Evolutionary conservation across 2,797 vertebrate genomes (phyloP).

Genomic region (Scleropages formosus): DNA sequence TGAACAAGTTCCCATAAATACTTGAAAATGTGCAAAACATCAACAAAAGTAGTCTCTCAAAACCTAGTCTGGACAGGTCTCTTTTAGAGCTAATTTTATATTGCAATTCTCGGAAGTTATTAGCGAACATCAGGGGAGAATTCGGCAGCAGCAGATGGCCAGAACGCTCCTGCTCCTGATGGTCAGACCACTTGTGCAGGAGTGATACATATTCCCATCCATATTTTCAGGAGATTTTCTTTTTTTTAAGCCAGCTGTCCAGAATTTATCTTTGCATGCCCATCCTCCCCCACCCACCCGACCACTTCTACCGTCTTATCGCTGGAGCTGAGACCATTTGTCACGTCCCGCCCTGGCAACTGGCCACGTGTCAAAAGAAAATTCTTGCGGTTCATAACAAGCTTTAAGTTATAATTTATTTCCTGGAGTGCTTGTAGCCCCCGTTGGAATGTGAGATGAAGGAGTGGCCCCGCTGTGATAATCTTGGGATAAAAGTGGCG

Average conservation of each 20-base stretch:
- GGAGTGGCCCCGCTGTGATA: conserved; percentile 37
- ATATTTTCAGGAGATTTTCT: conserved; percentile 57
- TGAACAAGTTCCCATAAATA: too few species aligned
- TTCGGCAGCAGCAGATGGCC: conserved; percentile 59
- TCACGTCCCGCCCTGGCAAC: conserved; percentile 13
- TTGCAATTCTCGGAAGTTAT: not conserved
- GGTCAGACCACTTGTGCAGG: conserved; percentile 68
- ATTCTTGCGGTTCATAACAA: conserved; percentile 25
- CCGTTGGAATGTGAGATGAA: conserved; percentile 40
- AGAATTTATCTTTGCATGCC: not conserved
- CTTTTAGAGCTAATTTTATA: conserved; percentile 7
- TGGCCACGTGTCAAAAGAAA: conserved; percentile 13
- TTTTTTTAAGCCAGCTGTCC: not conserved
- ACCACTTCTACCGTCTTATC: not conserved
- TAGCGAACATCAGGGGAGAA: not conserved
- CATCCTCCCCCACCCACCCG: not conserved
- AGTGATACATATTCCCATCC: conserved; percentile 68
- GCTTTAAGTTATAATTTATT: conserved; percentile 47
- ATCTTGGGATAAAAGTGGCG: conserved; percentile 30
- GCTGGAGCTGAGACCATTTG: not conserved
- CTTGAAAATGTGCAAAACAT: too few species aligned
- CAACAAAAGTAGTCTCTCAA: too few species aligned
- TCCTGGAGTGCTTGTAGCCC: conserved; percentile 48
- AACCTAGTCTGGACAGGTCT: conserved; percentile 1
- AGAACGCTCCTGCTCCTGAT: conserved; percentile 51